Base-by-base conservation (phyloP, 2,113 vertebrate genomes). In the Mionectes macconnelli region DNA sequence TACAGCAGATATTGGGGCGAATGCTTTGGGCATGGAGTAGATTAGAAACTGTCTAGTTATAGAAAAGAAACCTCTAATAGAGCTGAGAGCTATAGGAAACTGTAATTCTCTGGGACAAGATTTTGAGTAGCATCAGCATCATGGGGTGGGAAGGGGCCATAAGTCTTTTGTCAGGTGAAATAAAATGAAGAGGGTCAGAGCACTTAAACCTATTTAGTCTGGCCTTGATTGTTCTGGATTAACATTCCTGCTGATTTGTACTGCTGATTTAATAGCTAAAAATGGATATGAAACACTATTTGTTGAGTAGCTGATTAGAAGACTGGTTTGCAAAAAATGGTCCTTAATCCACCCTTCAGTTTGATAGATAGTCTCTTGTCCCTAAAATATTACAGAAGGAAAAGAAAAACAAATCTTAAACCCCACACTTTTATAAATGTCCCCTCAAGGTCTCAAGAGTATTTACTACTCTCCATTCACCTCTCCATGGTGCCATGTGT, bases 391-490 rank as follows among this genome's bases (percentile, higher is more conserved):
- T 76, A 80, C 4, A 39, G 68, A 60, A 80, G 33, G 27, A 56
- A 90, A 82, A 83, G 14, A 21, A 85, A 85, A 93, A 17, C 66
- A 68, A 49, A 74, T 82, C 35, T 90, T 57, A 87, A 93, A 66
- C 33, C 28, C 40, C 33, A 47, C 10, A 33, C 77, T 97, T 96
- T 90, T 53, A 31, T 63, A 92, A 94, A 84, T 59, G 50, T 78
- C 33, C 14, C 56, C 21, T 75, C 84, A 84, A 92, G 37, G n/a
- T 95, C 66, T 96, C 60, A 53, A 35, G 49, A 85, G 73, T 95
- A 95, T 97, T 95, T 96, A 79, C 67, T 87, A 74, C 31, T 62
- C 37, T 81, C 30, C 79, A 77, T 88, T 96, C 78, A 82, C 45
- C 31, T 91, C 91, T 89, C 77, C 44, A 56, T 42, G 81, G 82